Conservation (phyloP, 2,888 invertebrate genomes). For the Macroteleia sp. region DNA sequence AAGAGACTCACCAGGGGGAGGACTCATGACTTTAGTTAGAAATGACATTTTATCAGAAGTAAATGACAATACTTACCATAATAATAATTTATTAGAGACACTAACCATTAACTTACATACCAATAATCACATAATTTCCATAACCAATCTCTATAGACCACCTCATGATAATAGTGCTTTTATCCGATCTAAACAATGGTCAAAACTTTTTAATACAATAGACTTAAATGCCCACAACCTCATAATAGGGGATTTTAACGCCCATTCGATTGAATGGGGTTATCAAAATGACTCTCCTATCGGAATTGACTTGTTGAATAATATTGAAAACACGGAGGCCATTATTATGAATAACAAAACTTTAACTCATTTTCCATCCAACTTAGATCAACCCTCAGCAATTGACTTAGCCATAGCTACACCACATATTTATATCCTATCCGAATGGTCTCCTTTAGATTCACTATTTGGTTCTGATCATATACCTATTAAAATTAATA, state of each 20-base stretch:
- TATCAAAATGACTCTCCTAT: not conserved
- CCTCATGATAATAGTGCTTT: not conserved
- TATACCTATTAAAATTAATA: no score
- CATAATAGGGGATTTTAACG: conserved; percentile 7
- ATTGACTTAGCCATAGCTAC: conserved; percentile 7
- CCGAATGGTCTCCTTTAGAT: no score
- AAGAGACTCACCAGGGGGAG: no score
- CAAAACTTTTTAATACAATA: not conserved
- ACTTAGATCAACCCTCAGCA: not conserved
- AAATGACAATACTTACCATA: no score
- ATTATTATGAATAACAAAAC: not conserved
- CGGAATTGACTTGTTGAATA: not conserved
- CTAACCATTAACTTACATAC: no score
- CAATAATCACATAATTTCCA: no score
- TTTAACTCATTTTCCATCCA: not conserved
- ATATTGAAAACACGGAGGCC: not conserved
- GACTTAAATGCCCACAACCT: not conserved
- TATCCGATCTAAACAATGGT: conserved; percentile 3
- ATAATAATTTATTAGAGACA: no score
- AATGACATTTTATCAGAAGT: no score
- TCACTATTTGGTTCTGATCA: no score
- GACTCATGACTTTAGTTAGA: no score
- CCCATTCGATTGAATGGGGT: conserved; percentile 3
- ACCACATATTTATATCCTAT: no score
- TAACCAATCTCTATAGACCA: no score